Conservation (phyloP, 1,140 invertebrate genomes). For the Pseudomyrmex pallidus region DNA sequence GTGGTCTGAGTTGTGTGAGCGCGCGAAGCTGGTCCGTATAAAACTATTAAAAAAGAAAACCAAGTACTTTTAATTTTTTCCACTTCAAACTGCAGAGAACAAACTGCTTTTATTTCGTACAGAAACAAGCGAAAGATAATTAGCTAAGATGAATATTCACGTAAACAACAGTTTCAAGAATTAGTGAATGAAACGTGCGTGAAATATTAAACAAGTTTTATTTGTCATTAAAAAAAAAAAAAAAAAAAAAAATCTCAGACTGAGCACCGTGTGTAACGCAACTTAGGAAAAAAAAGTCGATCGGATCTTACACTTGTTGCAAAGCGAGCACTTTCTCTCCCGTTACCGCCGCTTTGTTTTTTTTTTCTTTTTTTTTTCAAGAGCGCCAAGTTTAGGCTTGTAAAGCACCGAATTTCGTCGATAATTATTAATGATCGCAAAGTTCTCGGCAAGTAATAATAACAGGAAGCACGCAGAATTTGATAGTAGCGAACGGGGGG, state of each 20-base stretch:
- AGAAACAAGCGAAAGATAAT: too few relatives aligned
- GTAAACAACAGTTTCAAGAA: too few relatives aligned
- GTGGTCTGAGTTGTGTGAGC: neutral
- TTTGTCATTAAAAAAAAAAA: too few relatives aligned
- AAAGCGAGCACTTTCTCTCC: slow-evolving; percentile 14
- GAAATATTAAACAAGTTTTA: too few relatives aligned
- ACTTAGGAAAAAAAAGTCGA: neutral
- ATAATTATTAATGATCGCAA: slow-evolving; percentile 58
- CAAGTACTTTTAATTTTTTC: neutral
- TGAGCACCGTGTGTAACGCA: too few relatives aligned
- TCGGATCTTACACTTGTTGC: slow-evolving; percentile 1
- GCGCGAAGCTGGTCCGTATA: neutral
- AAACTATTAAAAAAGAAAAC: neutral
- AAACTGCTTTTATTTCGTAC: too few relatives aligned
- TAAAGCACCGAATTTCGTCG: slow-evolving; percentile 15
- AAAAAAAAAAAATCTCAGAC: too few relatives aligned
- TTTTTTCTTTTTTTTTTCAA: neutral
- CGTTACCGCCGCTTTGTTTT: neutral
- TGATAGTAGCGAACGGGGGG: slow-evolving; percentile 43
- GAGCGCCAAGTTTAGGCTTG: slow-evolving; percentile 11
- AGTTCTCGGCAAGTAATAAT: slow-evolving; percentile 57
- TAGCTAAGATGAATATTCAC: too few relatives aligned
- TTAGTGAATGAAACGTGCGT: too few relatives aligned
- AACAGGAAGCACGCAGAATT: slow-evolving; percentile 50
- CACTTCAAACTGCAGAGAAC: neutral